Evolutionary conservation across 2,888 invertebrate genomes (phyloP), one percentile per base, ranked within the genome.

Genomic region (Spatulosminthurus flaviceps): DNA sequence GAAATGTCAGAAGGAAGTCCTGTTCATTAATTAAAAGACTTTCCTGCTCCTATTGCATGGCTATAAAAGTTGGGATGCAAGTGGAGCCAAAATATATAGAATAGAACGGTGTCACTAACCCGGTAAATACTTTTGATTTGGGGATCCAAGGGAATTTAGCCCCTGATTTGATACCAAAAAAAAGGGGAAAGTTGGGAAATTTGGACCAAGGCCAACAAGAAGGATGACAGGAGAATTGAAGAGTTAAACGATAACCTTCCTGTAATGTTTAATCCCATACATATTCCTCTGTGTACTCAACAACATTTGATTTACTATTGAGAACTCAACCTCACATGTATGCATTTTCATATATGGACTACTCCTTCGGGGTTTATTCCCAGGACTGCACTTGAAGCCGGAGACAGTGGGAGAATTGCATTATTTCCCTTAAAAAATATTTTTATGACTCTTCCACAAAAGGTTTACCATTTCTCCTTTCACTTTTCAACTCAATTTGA

Each of bases 281-380:
- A 51, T 51, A 51, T 51, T 2, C 1, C 19, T 51, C n/a, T 51
- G 28, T 70, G n/a, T 34, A 16, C 5, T 70, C n/a, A 21, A 21
- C 70, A 19, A 28, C 67, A 28, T 67, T 67, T 61, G 74, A 74
- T 74, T 74, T 74, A 74, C 61, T 64, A 34, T 28, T 29, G 26
- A 29, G 61, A 29, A 61, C 29, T n/a, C n/a, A 74, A 61, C 61
- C 61, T 74, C n/a, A n/a, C n/a, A n/a, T n/a, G n/a, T 74, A 74
- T 74, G 74, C 61, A 34, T 74, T 74, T 74, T 74, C 74, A 74
- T 74, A 74, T 74, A 51, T n/a, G n/a, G n/a, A n/a, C n/a, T n/a
- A n/a, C n/a, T n/a, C n/a, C n/a, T n/a, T n/a, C n/a, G n/a, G 43
- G 72, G 43, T 51, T 43, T 51, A 51, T 26, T n/a, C n/a, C n/a